phyloP scores from a whole-genome alignment of 2,888 invertebrate genomes.

The Cantharis rufa region DNA sequence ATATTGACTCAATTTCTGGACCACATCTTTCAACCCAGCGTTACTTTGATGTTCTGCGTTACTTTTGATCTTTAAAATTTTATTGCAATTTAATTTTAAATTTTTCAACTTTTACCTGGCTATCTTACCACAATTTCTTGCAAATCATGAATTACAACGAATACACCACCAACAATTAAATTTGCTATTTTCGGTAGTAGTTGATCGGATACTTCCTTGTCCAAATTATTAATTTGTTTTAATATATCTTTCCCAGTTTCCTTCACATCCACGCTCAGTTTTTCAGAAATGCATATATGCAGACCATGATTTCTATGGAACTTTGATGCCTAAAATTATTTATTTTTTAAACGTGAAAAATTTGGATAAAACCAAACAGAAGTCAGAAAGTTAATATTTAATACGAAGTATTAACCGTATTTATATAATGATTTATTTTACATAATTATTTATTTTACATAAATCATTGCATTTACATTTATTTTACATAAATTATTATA shows the following conservation, averaged over 20 bases:
- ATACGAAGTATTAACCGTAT: too few species aligned
- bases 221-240: too few species aligned
- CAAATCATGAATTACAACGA: not conserved
- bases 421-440: too few species aligned
- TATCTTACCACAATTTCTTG: not conserved
- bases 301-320: not conserved
- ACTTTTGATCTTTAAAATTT: not conserved
- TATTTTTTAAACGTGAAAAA: too few species aligned
- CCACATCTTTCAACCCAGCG: not conserved
- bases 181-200: too few species aligned
- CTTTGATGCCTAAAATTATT: not conserved
- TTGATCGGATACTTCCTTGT: too few species aligned
- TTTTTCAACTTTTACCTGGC: not conserved
- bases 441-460: too few species aligned
- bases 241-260: not conserved
- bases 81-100: not conserved
- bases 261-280: not conserved
- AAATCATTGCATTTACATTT: too few species aligned
- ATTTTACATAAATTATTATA: too few species aligned
- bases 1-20: not conserved
- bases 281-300: not conserved
- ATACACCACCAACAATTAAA: too few species aligned
- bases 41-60: not conserved
- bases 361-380: too few species aligned
- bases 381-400: too few species aligned